Percentiles rank a stretch among this genome's conserved stretches.
Conservation (phyloP, 2,113 vertebrate species). For the Polypterus bichir region DNA sequence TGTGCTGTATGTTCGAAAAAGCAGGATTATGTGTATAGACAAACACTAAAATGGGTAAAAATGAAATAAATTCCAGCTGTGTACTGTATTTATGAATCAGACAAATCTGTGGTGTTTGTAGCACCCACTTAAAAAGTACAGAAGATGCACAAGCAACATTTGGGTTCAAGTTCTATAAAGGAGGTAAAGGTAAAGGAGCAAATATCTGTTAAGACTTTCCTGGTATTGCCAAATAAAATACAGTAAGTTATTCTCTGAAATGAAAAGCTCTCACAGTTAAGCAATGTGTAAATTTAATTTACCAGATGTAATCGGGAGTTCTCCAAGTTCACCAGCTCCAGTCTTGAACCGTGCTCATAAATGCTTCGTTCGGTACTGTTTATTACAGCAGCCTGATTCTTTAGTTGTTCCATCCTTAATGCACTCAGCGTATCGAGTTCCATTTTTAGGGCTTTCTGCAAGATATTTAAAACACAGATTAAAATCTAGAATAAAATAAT, state of each 20-base stretch:
- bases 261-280: neutral
- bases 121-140: too few relatives aligned
- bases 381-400: conserved; percentile 23
- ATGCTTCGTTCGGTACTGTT: conserved; percentile 37
- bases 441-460: conserved; percentile 23
- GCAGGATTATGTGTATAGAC: too few relatives aligned
- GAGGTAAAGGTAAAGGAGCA: neutral
- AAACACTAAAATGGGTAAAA: too few relatives aligned
- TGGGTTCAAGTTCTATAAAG: neutral
- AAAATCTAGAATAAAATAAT: neutral
- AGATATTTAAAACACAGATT: neutral
- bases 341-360: conserved; percentile 34
- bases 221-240: neutral
- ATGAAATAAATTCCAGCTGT: too few relatives aligned
- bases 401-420: conserved; percentile 6
- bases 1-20: too few relatives aligned
- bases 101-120: too few relatives aligned
- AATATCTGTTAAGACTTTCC: neutral
- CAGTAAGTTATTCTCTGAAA: neutral
- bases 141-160: too few relatives aligned
- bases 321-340: conserved; percentile 29
- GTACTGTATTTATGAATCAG: too few relatives aligned
- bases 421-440: conserved; percentile 15
- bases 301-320: conserved; percentile 43
- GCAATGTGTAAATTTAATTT: conserved; percentile 23